These are phyloP conservation scores for Torymus tubicola DNA, from an alignment of 2,888 invertebrate genomes.

Conservation along the genomic window DNA sequence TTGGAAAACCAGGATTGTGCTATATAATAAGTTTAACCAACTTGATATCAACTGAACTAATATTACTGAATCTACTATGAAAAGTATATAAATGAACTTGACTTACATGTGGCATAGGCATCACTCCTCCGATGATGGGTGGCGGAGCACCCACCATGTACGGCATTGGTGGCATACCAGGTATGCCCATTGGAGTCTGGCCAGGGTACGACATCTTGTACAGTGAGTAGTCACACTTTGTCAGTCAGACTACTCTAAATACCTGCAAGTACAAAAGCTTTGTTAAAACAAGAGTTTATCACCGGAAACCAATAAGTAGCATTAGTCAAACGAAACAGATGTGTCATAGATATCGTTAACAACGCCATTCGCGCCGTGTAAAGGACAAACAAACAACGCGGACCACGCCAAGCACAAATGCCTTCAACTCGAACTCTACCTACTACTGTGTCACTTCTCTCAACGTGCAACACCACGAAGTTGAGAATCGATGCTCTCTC, in stretches of 20 bases:
- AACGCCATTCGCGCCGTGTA: not conserved
- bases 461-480: too few relatives aligned
- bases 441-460: too few relatives aligned
- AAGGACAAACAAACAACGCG: not conserved
- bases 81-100: conserved; percentile 23
- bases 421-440: too few relatives aligned
- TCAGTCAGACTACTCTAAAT: not conserved
- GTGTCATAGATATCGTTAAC: not conserved
- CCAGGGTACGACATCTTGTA: conserved; percentile 92
- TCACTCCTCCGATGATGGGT: conserved; percentile 83
- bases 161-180: conserved; percentile 86
- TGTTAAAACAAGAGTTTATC: not conserved
- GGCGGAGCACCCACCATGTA: conserved; percentile 79
- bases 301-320: not conserved
- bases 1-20: too few relatives aligned
- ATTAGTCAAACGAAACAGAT: conserved; percentile 27
- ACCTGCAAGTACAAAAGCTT: conserved; percentile 30
- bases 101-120: conserved; percentile 87
- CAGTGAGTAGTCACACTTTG: not conserved
- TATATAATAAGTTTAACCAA: too few relatives aligned
- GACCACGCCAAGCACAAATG: not conserved
- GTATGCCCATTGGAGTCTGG: conserved; percentile 85
- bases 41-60: too few relatives aligned
- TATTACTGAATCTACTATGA: not conserved
- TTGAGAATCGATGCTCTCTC: not conserved